Conservation (phyloP, 30 jellyfish, hydroid and myxozoan species). For the Pelagia noctiluca region DNA sequence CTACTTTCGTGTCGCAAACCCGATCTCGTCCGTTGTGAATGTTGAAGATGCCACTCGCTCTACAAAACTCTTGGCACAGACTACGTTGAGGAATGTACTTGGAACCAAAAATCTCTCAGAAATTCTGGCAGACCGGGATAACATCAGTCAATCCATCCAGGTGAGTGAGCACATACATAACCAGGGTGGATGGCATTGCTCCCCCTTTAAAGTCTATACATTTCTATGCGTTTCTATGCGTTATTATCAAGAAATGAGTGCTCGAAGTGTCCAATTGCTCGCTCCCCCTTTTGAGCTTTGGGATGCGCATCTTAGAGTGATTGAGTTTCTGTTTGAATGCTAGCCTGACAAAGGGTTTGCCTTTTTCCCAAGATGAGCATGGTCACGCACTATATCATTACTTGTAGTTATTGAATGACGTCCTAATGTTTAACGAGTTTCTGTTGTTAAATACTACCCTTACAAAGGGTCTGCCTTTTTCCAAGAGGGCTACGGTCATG, state of each 20-base stretch:
- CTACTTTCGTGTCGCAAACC: constrained; percentile 91
- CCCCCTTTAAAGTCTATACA: too few species aligned
- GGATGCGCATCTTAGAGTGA: background rate
- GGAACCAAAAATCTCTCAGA: constrained; percentile 95
- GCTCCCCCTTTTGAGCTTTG: background rate
- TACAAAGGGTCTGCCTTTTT: too few species aligned
- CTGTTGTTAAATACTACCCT: too few species aligned
- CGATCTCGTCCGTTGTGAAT: constrained; percentile 87
- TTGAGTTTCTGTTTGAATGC: background rate
- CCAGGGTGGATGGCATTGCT: too few species aligned
- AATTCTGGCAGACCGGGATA: constrained; percentile 85
- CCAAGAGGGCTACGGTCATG: too few species aligned
- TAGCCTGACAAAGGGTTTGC: too few species aligned
- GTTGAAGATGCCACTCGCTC: constrained; percentile 97
- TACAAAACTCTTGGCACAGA: constrained; percentile 93
- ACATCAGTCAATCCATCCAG: constrained; percentile 84
- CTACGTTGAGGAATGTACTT: constrained; percentile 92
- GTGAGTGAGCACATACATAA: too few species aligned
- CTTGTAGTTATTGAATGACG: too few species aligned
- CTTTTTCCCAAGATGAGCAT: too few species aligned
- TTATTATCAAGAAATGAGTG: background rate
- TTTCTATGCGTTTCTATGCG: background rate
- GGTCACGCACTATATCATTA: too few species aligned
- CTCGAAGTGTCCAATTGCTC: background rate
- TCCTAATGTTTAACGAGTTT: too few species aligned